Base-by-base conservation (phyloP, 2,113 vertebrate genomes). In the Menidia beryllina region DNA sequence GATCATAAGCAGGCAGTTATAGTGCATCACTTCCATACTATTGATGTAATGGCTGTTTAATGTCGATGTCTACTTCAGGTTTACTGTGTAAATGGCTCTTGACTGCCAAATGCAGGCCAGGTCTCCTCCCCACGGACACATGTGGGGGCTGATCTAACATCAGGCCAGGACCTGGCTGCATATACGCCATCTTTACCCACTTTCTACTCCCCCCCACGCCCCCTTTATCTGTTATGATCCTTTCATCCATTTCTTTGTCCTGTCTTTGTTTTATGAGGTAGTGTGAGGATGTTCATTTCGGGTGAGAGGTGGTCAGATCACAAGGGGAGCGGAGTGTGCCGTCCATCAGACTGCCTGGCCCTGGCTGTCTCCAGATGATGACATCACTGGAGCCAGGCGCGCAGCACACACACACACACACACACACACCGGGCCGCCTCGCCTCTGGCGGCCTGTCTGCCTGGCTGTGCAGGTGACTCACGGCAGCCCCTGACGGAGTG, bases 321-420 rank as follows among this genome's bases (percentile, higher is more conserved):
- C 59, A 68, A 79, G 83, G 86, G 84, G 79, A 70, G 70, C 21
- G 82, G 84, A 91, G 88, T 91, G 88, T 90, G 91, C 86, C 87
- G 79, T 92, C 88, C 86, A 89, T 90, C 91, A 89, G 89, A 34
- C 80, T 19, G 47, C 70, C 69, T 50, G 30, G 76, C 77, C 63
- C 66, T 69, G 8, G 51, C 77, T 84, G 89, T 86, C 88, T 87
- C 81, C 61, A 80, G 17, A 69, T 82, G 89, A 91, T 92, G 91
- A 92, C 77, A 88, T 92, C 91, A 92, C 83, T 86, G 91, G 88
- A 91, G 91, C 88, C 91, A 88, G 88, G 81, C 81, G 47, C 34
- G 43, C 63, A 54, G 50, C 34, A 49, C 41, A 56, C 69, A 63
- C 48, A 54, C 78, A 49, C 41, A 56, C 69, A 63, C 48, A 54